Evolutionary conservation across 2,113 vertebrate genomes (phyloP).

Genomic region (Lates calcarifer): DNA sequence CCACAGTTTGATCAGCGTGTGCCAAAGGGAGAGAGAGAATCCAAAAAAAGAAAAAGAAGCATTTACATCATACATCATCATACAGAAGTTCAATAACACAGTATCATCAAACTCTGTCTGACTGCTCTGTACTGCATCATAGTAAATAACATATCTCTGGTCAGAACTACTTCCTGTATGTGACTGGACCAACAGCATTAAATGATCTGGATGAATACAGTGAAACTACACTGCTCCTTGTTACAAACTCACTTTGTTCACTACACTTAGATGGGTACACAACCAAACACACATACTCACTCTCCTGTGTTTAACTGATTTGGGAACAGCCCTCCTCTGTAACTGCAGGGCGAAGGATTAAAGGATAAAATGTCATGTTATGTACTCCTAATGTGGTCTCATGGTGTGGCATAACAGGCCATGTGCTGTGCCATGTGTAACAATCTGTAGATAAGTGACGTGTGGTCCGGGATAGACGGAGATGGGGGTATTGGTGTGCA

Average conservation of each 20-base stretch:
- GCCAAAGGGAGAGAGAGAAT: background rate
- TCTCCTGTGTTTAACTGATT: background rate
- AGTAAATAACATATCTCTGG: too few relatives aligned
- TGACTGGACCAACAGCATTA: too few relatives aligned
- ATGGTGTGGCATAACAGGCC: slow-evolving; percentile 19
- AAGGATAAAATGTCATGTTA: background rate
- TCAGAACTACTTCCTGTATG: too few relatives aligned
- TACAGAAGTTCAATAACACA: background rate
- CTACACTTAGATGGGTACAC: too few relatives aligned
- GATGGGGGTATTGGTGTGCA: background rate
- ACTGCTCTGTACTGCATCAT: too few relatives aligned
- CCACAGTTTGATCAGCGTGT: background rate
- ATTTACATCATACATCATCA: too few relatives aligned
- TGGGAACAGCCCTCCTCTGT: too few relatives aligned
- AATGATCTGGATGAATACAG: background rate
- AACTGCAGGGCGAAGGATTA: too few relatives aligned
- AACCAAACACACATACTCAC: too few relatives aligned
- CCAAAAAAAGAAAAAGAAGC: too few relatives aligned
- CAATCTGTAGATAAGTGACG: slow-evolving; percentile 8
- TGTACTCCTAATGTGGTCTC: background rate
- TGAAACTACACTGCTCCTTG: background rate
- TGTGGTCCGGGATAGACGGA: background rate
- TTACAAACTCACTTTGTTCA: background rate
- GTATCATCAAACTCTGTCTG: background rate
- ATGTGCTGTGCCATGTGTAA: background rate